These are phyloP conservation scores for Platysteira castanea DNA, from an alignment of 2,113 vertebrate species.

Conservation along the genomic window DNA sequence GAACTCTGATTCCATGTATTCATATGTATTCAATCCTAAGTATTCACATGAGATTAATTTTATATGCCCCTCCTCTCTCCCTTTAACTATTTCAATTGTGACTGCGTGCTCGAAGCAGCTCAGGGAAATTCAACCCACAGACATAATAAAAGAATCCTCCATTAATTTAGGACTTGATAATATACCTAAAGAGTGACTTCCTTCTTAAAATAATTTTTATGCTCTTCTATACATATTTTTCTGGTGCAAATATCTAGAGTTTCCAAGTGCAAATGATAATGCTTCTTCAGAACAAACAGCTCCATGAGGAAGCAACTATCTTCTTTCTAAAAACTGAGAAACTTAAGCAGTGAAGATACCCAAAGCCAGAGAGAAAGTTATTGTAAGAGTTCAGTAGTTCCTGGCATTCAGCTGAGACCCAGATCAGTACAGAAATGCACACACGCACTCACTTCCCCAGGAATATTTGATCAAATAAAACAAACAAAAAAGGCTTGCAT, in stretches of 20 bases:
- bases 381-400: conserved; percentile 26
- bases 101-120: not conserved
- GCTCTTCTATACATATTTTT: not conserved
- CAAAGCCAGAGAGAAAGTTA: not conserved
- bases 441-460: conserved; percentile 48
- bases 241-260: not conserved
- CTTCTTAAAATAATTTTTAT: not conserved
- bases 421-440: conserved; percentile 34
- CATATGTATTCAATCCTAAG: conserved; percentile 8
- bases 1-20: conserved; percentile 21
- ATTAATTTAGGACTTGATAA: not conserved
- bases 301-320: not conserved
- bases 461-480: conserved; percentile 61
- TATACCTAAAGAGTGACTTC: not conserved
- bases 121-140: not conserved
- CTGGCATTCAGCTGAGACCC: conserved; percentile 20
- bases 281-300: not conserved
- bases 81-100: not conserved
- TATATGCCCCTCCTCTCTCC: not conserved
- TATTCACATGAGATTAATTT: conserved; percentile 56
- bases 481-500: conserved; percentile 38
- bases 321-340: not conserved
- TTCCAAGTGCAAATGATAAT: not conserved
- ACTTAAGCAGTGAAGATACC: not conserved
- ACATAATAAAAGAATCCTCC: not conserved